Evolutionary conservation across 2,113 vertebrate genomes (phyloP).

Genomic region (Malurus melanocephalus): DNA sequence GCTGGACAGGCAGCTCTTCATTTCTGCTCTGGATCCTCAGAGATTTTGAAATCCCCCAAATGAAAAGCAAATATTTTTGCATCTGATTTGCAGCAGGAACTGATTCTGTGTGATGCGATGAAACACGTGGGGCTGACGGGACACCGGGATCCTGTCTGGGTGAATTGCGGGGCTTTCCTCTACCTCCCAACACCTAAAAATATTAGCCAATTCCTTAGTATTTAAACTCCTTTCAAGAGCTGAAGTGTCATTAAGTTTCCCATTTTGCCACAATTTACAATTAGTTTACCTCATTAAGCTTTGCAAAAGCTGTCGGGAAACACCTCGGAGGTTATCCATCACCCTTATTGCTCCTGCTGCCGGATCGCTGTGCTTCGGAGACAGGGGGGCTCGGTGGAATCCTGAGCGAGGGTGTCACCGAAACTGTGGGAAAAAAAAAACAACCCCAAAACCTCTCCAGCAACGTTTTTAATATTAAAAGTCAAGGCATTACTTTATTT

Average conservation of each 20-base stretch:
- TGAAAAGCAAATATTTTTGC: not conserved
- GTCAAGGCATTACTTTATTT: too few species aligned
- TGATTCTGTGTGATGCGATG: accelerated
- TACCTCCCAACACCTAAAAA: not conserved
- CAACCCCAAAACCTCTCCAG: too few species aligned
- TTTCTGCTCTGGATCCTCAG: not conserved
- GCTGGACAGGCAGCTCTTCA: not conserved
- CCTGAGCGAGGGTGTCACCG: not conserved
- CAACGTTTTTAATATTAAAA: too few species aligned
- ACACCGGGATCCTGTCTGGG: not conserved
- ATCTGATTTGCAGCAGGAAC: not conserved
- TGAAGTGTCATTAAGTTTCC: conserved; percentile 56
- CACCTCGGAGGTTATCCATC: conserved; percentile 21
- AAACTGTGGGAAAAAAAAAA: too few species aligned
- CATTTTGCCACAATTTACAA: conserved; percentile 57
- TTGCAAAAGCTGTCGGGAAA: conserved; percentile 25
- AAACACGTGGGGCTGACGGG: accelerated
- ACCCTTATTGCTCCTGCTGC: not conserved
- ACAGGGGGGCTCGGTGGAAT: accelerated
- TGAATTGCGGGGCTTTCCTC: accelerated
- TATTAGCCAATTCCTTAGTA: not conserved
- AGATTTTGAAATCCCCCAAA: not conserved
- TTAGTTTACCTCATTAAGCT: conserved; percentile 62
- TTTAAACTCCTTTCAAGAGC: conserved; percentile 43
- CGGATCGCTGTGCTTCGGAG: not conserved